phyloP scores from a whole-genome alignment of 1,140 invertebrate species.

The Orius laevigatus region DNA sequence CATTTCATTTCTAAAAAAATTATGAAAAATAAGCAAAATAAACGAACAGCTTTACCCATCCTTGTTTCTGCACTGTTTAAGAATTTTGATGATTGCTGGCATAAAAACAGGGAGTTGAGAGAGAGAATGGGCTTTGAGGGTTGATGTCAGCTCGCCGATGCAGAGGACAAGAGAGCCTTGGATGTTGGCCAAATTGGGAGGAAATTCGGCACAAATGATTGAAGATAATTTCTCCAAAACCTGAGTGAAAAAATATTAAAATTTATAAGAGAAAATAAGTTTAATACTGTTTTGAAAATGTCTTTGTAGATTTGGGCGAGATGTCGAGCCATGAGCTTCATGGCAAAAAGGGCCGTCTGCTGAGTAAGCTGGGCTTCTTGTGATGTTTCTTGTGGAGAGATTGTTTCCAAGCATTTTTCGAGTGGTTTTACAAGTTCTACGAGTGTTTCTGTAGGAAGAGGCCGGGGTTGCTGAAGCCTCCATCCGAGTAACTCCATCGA shows the following conservation, averaged over 20 bases:
- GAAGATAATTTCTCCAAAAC: constrained; percentile 9
- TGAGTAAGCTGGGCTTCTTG: constrained; percentile 37
- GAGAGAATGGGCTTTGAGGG: constrained; percentile 55
- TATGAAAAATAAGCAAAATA: background rate
- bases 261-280: background rate
- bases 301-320: constrained; percentile 43
- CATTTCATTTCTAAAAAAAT: constrained; percentile 12
- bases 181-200: constrained; percentile 26
- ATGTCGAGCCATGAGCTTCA: constrained; percentile 61
- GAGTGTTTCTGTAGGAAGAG: constrained; percentile 28
- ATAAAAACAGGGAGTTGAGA: constrained; percentile 56
- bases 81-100: constrained; percentile 51
- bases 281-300: constrained; percentile 38
- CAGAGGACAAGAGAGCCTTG: constrained; percentile 60
- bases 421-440: constrained; percentile 41
- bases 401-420: constrained; percentile 31
- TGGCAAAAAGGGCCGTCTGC: constrained; percentile 60
- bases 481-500: constrained; percentile 67
- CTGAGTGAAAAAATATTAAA: constrained; percentile 15
- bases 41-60: background rate
- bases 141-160: constrained; percentile 58
- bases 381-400: constrained; percentile 29
- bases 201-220: background rate
- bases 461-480: constrained; percentile 46
- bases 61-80: constrained; percentile 21